Conservation (phyloP, 2,888 invertebrate genomes). For the Dendrolimus houi region DNA sequence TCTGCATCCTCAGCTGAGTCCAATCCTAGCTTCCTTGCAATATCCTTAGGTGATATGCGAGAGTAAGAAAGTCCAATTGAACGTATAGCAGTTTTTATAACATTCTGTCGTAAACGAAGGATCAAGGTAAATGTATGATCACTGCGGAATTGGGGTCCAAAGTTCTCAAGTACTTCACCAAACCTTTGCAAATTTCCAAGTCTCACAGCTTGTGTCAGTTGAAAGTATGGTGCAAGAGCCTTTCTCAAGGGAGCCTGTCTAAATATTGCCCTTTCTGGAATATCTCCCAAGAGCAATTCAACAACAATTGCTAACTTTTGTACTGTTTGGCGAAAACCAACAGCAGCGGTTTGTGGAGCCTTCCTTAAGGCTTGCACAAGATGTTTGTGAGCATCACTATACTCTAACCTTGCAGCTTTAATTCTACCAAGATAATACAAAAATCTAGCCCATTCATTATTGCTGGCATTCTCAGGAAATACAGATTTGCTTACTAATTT, state of each 20-base stretch:
- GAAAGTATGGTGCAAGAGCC: constrained; percentile 96
- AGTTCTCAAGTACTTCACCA: constrained; percentile 93
- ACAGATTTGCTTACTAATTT: constrained; percentile 97
- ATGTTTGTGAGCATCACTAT: constrained; percentile 98
- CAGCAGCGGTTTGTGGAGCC: constrained; percentile 98
- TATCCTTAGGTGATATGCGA: constrained; percentile 95
- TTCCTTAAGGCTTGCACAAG: constrained; percentile 96
- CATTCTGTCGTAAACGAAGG: constrained; percentile 96
- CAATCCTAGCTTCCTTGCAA: constrained; percentile 94
- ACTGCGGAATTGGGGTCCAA: constrained; percentile 91
- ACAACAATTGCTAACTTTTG: constrained; percentile 97
- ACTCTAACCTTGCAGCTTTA: constrained; percentile 98
- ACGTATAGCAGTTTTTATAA: constrained; percentile 98
- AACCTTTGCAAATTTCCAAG: constrained; percentile 96
- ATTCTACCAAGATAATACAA: constrained; percentile 98
- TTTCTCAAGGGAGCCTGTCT: constrained; percentile 92
- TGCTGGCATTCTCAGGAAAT: constrained; percentile 97
- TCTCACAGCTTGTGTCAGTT: constrained; percentile 97
- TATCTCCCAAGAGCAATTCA: constrained; percentile 96
- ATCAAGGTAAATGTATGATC: constrained; percentile 98
- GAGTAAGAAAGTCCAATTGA: constrained; percentile 98
- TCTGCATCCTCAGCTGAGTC: constrained; percentile 99
- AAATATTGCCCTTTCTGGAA: constrained; percentile 97
- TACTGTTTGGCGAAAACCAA: constrained; percentile 98
- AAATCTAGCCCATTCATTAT: constrained; percentile 99